Conservation (phyloP, 2,888 invertebrate species). For the Latheticus oryzae region DNA sequence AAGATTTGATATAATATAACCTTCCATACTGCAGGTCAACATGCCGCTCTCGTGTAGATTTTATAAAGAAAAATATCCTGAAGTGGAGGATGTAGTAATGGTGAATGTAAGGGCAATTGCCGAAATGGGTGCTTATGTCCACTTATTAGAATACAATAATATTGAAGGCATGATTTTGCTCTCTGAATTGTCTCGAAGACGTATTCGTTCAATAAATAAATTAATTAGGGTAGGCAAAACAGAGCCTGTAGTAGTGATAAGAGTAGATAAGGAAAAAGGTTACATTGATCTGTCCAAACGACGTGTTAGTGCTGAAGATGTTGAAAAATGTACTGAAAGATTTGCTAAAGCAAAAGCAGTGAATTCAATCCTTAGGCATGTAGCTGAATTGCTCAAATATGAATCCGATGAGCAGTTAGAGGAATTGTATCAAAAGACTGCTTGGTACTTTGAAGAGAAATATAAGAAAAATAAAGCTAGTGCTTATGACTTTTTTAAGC, state of each 20-base stretch:
- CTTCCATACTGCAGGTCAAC: constrained; percentile 64
- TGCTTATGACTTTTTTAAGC: constrained; percentile 98
- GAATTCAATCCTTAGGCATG: constrained; percentile 96
- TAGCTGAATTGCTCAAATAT: constrained; percentile 93
- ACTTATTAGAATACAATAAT: constrained; percentile 97
- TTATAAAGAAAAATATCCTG: constrained; percentile 97
- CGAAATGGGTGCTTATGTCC: constrained; percentile 99
- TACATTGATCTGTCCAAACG: constrained; percentile 99
- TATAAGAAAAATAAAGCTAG: constrained; percentile 95
- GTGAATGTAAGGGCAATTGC: constrained; percentile 98
- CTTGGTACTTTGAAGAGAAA: constrained; percentile 98
- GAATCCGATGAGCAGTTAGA: constrained; percentile 93
- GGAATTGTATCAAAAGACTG: constrained; percentile 94
- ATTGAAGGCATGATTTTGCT: constrained; percentile 99
- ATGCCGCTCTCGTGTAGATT: constrained; percentile 96
- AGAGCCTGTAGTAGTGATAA: constrained; percentile 98
- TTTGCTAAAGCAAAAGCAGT: constrained; percentile 99
- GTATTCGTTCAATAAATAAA: constrained; percentile 99
- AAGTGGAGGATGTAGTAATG: constrained; percentile 99
- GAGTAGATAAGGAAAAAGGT: constrained; percentile 99
- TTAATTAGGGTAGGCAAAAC: constrained; percentile 98
- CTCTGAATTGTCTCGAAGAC: constrained; percentile 96
- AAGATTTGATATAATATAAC: constrained; percentile 21
- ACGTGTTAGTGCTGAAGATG: constrained; percentile 97
- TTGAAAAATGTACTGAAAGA: constrained; percentile 97